Evolutionary conservation across 1,140 invertebrate species (phyloP).

Genomic region (Calliphora vicina): DNA sequence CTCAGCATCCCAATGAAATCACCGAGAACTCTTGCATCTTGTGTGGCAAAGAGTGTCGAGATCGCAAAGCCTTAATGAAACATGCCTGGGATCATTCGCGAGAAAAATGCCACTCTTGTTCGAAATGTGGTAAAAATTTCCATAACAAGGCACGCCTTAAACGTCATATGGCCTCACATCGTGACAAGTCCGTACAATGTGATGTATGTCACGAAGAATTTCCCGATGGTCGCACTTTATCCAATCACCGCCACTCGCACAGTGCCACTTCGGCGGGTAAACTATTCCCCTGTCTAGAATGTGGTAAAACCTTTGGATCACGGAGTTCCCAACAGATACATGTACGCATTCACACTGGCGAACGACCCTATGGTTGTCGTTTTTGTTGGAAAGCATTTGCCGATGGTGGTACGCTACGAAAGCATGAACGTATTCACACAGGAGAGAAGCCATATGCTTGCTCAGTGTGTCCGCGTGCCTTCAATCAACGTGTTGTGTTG

Average conservation of each 20-base stretch:
- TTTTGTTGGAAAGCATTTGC: slow-evolving; percentile 99
- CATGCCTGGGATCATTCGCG: slow-evolving; percentile 72
- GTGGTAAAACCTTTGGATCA: slow-evolving; percentile 84
- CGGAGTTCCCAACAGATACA: slow-evolving; percentile 93
- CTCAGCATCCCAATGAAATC: slow-evolving; percentile 55
- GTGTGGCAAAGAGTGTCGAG: slow-evolving; percentile 75
- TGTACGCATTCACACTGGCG: slow-evolving; percentile 81
- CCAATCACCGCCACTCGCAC: slow-evolving; percentile 75
- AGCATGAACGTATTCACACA: slow-evolving; percentile 98
- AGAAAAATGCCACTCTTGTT: slow-evolving; percentile 71
- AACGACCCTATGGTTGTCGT: slow-evolving; percentile 88
- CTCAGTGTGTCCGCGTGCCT: slow-evolving; percentile 88
- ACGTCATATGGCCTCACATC: slow-evolving; percentile 74
- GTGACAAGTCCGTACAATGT: slow-evolving; percentile 74
- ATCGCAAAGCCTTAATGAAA: slow-evolving; percentile 72
- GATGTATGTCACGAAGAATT: slow-evolving; percentile 77
- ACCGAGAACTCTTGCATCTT: slow-evolving; percentile 67
- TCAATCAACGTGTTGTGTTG: slow-evolving; percentile 84
- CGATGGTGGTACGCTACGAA: slow-evolving; percentile 94
- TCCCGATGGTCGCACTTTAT: slow-evolving; percentile 73
- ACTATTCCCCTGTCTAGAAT: slow-evolving; percentile 84
- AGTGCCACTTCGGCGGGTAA: slow-evolving; percentile 69
- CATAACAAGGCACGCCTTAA: slow-evolving; percentile 73
- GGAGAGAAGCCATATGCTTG: slow-evolving; percentile 96
- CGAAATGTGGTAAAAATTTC: slow-evolving; percentile 74